Base-by-base conservation (phyloP, 2,797 vertebrate species). In the Tenualosa ilisha region DNA sequence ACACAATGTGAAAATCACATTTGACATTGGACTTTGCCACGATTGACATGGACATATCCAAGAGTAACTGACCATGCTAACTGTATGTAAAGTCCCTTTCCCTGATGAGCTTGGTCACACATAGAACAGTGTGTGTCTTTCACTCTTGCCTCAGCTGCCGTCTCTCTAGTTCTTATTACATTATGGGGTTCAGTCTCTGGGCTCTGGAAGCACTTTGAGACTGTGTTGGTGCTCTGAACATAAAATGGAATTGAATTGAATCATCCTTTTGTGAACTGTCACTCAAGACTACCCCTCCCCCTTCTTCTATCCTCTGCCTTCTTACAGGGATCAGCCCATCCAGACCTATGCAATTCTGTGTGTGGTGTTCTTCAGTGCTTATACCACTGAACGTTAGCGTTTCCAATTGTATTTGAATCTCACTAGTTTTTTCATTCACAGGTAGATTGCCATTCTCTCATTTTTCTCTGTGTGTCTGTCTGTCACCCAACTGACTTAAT, bases 401-500 rank as follows among this genome's bases (percentile, higher is more conserved):
- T 75, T 43, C 40, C 17, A 40, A 20, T 75, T 75, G 31, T 7
- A 43, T 75, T 75, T 31, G 40, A 72, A 72, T 31, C 31, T 37
- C 31, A 75, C 63, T 31, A 68, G 63, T 43, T 0, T 75, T 75
- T 43, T 20, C 6, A 75, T 75, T 37, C 68, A 75, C 68, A 75
- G 68, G 68, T 75, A 75, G 68, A 6, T 54, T 54, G 26, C 12
- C 12, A 20, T 22, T 8, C 17, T 75, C 68, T 40, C 13, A 17
- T 72, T 22, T 40, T 86, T 89, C 85, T 51, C 0, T 88, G 84
- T 59, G 50, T 81, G 12, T 46, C 31, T 91, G n/a, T 43, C 40
- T 6, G 91, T 86, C 88, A 90, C 93, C 87, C 92, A 85, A 89
- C 37, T 54, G 22, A 81, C 12, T 84, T 37, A 31, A 12, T 82